phyloP scores from a whole-genome alignment of 2,888 invertebrate genomes.

The Acholoe squamosa region DNA sequence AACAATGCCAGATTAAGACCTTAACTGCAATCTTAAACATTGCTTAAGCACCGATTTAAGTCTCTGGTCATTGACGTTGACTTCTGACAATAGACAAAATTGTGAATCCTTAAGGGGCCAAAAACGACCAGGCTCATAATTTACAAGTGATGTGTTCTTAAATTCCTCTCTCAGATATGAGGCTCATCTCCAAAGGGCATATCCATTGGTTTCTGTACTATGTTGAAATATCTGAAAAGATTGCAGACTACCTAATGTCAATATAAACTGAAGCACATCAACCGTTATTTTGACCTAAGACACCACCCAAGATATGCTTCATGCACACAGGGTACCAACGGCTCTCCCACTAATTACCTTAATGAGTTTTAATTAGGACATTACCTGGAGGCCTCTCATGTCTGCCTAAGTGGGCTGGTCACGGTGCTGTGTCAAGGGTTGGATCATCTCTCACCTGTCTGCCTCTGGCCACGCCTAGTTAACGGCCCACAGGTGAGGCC shows the following conservation, averaged over 20 bases:
- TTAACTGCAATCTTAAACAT: background rate
- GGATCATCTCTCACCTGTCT: background rate
- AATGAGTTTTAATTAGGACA: background rate
- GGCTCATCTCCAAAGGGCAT: too few relatives aligned
- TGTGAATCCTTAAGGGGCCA: too few relatives aligned
- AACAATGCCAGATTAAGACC: background rate
- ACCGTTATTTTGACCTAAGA: too few relatives aligned
- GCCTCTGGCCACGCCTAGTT: too few relatives aligned
- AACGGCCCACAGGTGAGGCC: background rate
- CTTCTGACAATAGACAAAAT: background rate
- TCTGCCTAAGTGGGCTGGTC: background rate
- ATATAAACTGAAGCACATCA: too few relatives aligned
- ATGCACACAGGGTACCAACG: background rate
- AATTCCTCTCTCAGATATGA: too few relatives aligned
- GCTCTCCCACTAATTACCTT: conserved; percentile 1
- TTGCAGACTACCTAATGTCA: too few relatives aligned
- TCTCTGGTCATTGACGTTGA: background rate
- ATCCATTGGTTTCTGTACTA: too few relatives aligned
- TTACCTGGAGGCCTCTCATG: background rate
- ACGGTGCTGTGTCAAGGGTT: background rate
- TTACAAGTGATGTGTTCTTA: too few relatives aligned
- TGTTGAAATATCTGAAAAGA: too few relatives aligned
- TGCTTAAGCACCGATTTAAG: background rate
- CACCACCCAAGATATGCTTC: background rate
- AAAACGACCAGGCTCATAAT: too few relatives aligned